Base-by-base conservation (phyloP, 2,888 invertebrate genomes). In the Phalangium opilio region DNA sequence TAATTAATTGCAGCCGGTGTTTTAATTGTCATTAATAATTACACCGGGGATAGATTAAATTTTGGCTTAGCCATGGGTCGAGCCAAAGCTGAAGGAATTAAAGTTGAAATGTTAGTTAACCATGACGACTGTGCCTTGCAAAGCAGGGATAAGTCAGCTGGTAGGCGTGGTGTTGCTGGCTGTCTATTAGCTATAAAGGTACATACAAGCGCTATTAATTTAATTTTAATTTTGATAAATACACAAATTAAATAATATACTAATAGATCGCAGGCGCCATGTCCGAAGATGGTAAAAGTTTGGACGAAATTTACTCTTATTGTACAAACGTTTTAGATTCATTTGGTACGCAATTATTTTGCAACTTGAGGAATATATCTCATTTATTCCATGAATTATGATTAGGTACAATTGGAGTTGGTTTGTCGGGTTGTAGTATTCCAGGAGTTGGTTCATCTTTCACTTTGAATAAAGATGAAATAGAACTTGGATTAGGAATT, bases 51-150 rank as follows among this genome's bases (percentile, higher is more conserved):
- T 59, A 69, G 81, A 50, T 66, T 86, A 14, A 85, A 82, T 64
- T 86, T 86, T 62, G 84, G 83, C 1, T 72, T 83, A 61, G 85
- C 85, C 1, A 73, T 79, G 12, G 83, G 85, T 63, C 75, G 77
- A 59, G 81, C 81, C 1, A 73, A 73, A 59, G 71, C 72, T 33
- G 69, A 72, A 47, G 75, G 77, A 1, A 68, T 78, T 15, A 73
- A 73, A 66, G 75, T 71, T 50, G 68, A 69, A 38, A 67, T 69
- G 61, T 62, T 74, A 15, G 71, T 78, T 5, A 75, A 83, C 0
- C 77, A 75, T 1, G 84, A 84, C 56, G 81, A 83, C 62, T 75
- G 76, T 45, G 77, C 79, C 1, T 60, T 70, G n/a, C 60, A 56
- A 35, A 58, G 55, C 66, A 69, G 32, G 64, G 63, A 61, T 47